Conservation (phyloP, 2,113 vertebrate species). For the Campylorhamphus procurvoides region DNA sequence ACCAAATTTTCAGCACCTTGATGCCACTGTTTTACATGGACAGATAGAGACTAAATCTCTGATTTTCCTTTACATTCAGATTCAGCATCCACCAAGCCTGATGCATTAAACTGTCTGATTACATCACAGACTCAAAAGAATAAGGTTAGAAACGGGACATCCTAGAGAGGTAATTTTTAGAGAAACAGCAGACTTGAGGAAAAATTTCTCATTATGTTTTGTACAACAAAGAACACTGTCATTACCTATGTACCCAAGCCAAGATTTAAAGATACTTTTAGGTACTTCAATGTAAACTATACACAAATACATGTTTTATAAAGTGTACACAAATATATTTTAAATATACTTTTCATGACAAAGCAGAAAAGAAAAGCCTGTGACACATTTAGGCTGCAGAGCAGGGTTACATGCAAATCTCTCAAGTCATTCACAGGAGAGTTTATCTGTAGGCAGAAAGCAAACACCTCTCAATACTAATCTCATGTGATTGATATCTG, state of each 20-base stretch:
- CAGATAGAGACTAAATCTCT: neutral
- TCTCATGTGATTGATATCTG: neutral
- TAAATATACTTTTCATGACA: neutral
- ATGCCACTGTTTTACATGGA: neutral
- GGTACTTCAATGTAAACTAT: neutral
- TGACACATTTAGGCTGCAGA: neutral
- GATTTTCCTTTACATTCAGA: neutral
- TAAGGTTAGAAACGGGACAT: neutral
- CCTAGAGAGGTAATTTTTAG: neutral
- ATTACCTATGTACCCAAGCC: neutral
- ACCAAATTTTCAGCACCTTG: neutral
- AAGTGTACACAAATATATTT: neutral
- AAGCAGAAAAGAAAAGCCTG: neutral
- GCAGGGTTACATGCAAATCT: neutral
- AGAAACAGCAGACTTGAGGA: neutral
- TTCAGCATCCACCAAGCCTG: neutral
- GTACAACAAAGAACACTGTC: neutral
- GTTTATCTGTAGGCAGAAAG: constrained; percentile 6
- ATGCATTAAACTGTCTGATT: neutral
- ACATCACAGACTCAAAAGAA: neutral
- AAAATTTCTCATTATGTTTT: neutral
- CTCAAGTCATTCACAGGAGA: neutral
- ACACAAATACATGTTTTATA: neutral
- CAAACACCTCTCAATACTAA: neutral
- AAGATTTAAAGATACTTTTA: neutral